Base-by-base conservation (phyloP, 2,797 vertebrate genomes). In the Hydrocynus forskahlii region DNA sequence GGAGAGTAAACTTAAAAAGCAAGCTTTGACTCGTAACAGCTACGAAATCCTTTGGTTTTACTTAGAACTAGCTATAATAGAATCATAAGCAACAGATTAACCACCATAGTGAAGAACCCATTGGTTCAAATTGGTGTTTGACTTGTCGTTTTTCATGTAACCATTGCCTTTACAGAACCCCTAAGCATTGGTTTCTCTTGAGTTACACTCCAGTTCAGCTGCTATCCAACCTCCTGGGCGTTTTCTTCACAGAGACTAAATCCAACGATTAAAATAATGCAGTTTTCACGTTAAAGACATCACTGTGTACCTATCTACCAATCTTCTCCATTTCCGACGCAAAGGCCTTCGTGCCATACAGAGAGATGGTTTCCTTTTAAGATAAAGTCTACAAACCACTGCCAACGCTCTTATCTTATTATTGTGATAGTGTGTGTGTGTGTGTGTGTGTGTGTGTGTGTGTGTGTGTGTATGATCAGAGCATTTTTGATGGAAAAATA, bases 371-470 rank as follows among this genome's bases (percentile, higher is more conserved):
- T 13, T 38, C 38, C 35, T 5, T 52, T 68, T 25, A 79, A 48
- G 71, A 86, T 79, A 82, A 80, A 74, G 54, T 72, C 54, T 66
- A 9, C n/a, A 76, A 76, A 52, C 43, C 35, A 75, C 50, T 82
- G 80, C 69, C 59, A 74, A 50, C 55, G 75, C 35, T 71, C 82
- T 83, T 79, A 84, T 86, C 81, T 87, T 85, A 73, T 81, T 73
- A 79, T 74, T 77, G 45, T 60, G 48, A 79, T 52, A 52, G 48
- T 14, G 48, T 13, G 48, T 52, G 13, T 52, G 48, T 52, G 48
- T 52, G 48, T 52, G 79, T 83, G 82, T 68, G 69, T 63, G n/a
- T 64, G 76, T 81, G 69, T 84, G 62, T 52, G 48, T 52, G 48
- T 52, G 79, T 83, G 82, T 68, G 69, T 63, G n/a, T 64, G 76